Evolutionary conservation across 2,888 invertebrate species (phyloP), one percentile per base, ranked within the genome.

Genomic region (Cryptocephalus primarius): DNA sequence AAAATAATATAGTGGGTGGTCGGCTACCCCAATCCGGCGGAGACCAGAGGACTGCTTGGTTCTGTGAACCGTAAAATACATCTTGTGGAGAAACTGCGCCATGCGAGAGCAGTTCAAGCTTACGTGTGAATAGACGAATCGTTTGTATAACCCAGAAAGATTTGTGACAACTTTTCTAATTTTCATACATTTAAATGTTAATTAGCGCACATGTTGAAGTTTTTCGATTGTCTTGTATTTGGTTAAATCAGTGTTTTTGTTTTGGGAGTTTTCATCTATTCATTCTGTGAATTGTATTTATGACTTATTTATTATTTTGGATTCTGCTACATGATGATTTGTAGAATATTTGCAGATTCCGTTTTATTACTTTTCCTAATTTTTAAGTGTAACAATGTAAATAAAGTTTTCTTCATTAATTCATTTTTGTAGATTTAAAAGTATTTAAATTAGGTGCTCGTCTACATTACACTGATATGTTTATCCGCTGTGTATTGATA

Each of bases 21-120:
- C 65, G 57, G 51, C 66, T 65, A 58, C 66, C 65, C 65, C 58
- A 58, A 57, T 60, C 60, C 62, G 65, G 66, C 63, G 59, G 63
- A 67, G 60, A 66, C 65, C 62, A 57, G 64, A 60, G 60, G 66
- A 66, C 65, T 63, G 61, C 60, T 65, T 58, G 67, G 67, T 68
- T 68, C 68, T 61, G 66, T 68, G 68, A 68, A 68, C 66, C 67
- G 53, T 36, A 4, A 12, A 22, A 51, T 55, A 55, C 61, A 60
- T 57, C 59, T 53, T 55, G 38, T 55, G 52, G 56, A 50, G 56
- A 62, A 60, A 63, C 61, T 62, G 61, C 60, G 57, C 58, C 56
- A 57, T 56, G 53, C 51, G 55, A 55, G 53, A 58, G 54, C 55
- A 56, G 55, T 56, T 54, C 54, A 57, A 58, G 59, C 55, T 57